A percentile compares a stretch with the other conserved stretches of the same genome.
Evolutionary conservation across 2,113 vertebrate species (phyloP).

Genomic region (Bungarus multicinctus): DNA sequence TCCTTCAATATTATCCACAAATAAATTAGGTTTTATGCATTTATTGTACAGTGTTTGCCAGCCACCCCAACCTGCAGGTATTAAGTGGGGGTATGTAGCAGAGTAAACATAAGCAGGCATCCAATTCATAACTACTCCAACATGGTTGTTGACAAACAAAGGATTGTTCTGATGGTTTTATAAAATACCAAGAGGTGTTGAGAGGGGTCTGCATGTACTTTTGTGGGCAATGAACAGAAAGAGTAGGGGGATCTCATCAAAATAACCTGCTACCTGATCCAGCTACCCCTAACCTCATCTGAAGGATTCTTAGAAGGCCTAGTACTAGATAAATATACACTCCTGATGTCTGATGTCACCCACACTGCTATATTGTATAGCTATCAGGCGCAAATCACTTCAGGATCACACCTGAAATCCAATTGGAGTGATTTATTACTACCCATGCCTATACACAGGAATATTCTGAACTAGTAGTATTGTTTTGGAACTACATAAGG

Average conservation of each 20-base stretch:
- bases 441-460: background rate
- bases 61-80: background rate
- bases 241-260: background rate
- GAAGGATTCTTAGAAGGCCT: background rate
- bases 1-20: background rate
- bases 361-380: background rate
- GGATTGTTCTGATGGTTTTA: background rate
- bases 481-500: no score
- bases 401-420: background rate
- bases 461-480: background rate
- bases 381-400: background rate
- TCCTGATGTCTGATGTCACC: background rate
- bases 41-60: background rate
- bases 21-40: background rate
- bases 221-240: background rate
- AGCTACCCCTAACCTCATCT: background rate
- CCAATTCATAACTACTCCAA: background rate
- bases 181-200: background rate
- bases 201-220: background rate
- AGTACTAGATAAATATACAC: background rate
- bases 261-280: background rate
- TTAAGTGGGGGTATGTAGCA: background rate
- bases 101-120: background rate
- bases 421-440: background rate
- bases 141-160: background rate